A percentile compares a stretch with the other conserved stretches of the same genome.
phyloP scores from a whole-genome alignment of 2,888 invertebrate species.

The Smittia aterrima region DNA sequence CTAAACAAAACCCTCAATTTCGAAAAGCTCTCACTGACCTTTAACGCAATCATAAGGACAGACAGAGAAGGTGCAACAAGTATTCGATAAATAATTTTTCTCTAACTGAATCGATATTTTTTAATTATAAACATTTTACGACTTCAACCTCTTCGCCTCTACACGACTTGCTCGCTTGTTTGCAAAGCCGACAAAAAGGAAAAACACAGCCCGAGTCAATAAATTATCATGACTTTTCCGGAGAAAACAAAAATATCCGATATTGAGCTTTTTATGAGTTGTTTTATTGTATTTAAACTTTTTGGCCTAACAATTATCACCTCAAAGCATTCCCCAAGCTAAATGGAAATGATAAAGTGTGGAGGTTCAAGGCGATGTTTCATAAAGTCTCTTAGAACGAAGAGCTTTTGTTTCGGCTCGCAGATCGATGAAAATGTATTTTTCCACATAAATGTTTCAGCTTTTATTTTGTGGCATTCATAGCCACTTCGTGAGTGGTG shows the following conservation, averaged over 20 bases:
- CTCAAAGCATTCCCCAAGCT: background rate
- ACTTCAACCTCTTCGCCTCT: background rate
- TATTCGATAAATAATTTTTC: conserved; percentile 33
- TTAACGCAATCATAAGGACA: background rate
- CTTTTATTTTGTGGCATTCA: background rate
- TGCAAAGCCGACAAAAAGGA: background rate
- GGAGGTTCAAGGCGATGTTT: conserved; percentile 13
- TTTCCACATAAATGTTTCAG: background rate
- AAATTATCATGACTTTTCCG: conserved; percentile 1
- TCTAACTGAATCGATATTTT: conserved; percentile 12
- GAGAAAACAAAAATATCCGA: background rate
- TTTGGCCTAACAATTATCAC: conserved; percentile 19
- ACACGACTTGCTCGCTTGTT: background rate
- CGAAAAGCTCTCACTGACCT: background rate
- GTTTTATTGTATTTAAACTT: background rate
- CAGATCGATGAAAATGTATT: conserved; percentile 15
- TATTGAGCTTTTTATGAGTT: background rate
- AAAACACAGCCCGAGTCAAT: background rate
- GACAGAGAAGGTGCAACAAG: conserved; percentile 24
- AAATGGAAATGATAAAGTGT: background rate
- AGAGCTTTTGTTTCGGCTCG: background rate
- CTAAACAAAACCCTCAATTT: background rate
- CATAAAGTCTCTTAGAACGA: background rate
- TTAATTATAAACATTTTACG: conserved; percentile 3
- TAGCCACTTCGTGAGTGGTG: background rate